Percentiles rank a stretch among this genome's conserved stretches.
Conservation (phyloP, 2,113 vertebrate species). For the Pteropus alecto region DNA sequence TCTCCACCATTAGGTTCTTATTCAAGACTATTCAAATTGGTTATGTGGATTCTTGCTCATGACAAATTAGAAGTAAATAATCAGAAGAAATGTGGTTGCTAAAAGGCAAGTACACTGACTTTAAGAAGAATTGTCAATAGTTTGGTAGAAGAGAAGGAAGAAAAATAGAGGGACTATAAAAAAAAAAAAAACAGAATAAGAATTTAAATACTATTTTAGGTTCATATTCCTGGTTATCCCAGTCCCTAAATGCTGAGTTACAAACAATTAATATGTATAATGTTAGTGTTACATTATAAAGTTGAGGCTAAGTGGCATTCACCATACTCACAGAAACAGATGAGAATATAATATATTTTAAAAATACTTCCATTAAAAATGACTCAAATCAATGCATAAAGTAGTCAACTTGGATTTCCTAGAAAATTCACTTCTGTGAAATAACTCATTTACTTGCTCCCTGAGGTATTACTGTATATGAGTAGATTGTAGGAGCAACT, state of each 20-base stretch:
- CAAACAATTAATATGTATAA: not conserved
- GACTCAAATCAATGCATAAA: conserved; percentile 22
- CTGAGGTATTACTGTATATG: not conserved
- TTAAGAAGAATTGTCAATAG: not conserved
- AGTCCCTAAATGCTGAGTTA: not conserved
- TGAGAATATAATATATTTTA: not conserved
- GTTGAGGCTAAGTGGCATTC: not conserved
- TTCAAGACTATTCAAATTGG: not conserved
- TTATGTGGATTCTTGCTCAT: not conserved
- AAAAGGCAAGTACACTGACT: not conserved
- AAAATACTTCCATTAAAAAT: conserved; percentile 15
- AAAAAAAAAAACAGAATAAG: not conserved
- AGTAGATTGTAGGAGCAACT: conserved; percentile 7
- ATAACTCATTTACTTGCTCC: conserved; percentile 20
- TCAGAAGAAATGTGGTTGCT: not conserved
- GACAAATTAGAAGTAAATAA: not conserved
- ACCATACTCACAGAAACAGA: not conserved
- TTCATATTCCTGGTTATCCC: not conserved
- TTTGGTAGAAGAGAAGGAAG: not conserved
- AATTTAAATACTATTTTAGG: not conserved
- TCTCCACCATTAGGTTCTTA: not conserved
- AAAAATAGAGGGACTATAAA: not conserved
- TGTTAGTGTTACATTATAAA: not conserved
- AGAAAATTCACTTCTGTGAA: conserved; percentile 52
- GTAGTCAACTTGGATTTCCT: conserved; percentile 24